Evolutionary conservation across 2,113 vertebrate species (phyloP).

Genomic region (Pollimyrus isidori): DNA sequence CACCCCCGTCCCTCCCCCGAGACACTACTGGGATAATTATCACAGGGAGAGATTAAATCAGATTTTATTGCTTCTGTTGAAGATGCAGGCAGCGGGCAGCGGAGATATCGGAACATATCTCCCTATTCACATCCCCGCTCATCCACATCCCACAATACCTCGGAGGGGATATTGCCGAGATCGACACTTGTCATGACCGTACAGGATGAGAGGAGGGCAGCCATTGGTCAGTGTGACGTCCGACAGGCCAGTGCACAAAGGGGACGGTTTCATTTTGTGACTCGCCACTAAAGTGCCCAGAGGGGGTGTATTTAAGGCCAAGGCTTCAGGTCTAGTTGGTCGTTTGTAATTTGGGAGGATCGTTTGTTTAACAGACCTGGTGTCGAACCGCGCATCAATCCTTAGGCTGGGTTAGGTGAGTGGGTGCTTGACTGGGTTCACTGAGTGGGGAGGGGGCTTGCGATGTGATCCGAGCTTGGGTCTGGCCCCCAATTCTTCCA

Average conservation of each 20-base stretch:
- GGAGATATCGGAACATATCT: neutral
- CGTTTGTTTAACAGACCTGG: neutral
- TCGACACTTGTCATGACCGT: neutral
- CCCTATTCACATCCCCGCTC: neutral
- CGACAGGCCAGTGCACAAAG: neutral
- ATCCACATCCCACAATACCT: neutral
- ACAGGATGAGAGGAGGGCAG: neutral
- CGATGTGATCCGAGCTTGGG: neutral
- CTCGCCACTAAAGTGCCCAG: neutral
- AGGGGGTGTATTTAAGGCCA: neutral
- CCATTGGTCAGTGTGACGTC: neutral
- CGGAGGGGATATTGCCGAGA: neutral
- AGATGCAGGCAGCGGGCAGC: neutral
- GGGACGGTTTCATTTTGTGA: neutral
- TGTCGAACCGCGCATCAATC: neutral
- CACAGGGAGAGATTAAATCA: slow-evolving; percentile 4
- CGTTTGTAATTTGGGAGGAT: neutral
- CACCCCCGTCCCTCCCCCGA: neutral
- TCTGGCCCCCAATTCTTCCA: neutral
- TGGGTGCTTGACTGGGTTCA: neutral
- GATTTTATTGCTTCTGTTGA: neutral
- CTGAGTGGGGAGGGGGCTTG: neutral
- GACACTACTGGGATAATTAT: neutral
- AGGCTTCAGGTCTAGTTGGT: neutral
- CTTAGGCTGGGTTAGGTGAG: neutral